A percentile compares a stretch with the other conserved stretches of the same genome.
Conservation (phyloP, 2,888 invertebrate species). For the Orchesellides sinensis region DNA sequence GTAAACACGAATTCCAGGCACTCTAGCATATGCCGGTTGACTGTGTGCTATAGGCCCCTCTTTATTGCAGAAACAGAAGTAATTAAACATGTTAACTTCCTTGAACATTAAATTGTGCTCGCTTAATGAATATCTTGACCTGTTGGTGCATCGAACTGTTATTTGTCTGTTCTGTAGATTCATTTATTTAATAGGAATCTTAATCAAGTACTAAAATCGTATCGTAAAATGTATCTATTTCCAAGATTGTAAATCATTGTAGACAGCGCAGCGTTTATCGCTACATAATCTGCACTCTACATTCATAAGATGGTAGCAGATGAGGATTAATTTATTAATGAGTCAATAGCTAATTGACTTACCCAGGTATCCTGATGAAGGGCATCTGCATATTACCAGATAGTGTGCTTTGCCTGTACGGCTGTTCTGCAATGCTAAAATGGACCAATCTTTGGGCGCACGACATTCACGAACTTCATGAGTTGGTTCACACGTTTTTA, state of each 20-base stretch:
- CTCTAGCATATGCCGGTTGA: slow-evolving; percentile 94
- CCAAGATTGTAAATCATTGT: too few relatives aligned
- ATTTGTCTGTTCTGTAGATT: too few relatives aligned
- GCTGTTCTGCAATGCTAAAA: slow-evolving; percentile 92
- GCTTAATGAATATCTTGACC: too few relatives aligned
- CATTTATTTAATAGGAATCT: too few relatives aligned
- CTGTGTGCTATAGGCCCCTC: slow-evolving; percentile 97
- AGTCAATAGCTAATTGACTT: too few relatives aligned
- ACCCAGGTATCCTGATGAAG: slow-evolving; percentile 88
- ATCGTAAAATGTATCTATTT: too few relatives aligned
- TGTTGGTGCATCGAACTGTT: too few relatives aligned
- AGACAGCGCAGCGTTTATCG: too few relatives aligned
- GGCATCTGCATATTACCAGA: slow-evolving; percentile 93
- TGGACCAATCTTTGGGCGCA: slow-evolving; percentile 93
- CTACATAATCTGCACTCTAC: too few relatives aligned
- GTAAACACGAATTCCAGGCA: slow-evolving; percentile 94
- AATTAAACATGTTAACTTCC: background rate
- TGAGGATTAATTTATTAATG: too few relatives aligned
- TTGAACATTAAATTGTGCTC: background rate
- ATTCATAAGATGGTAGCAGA: too few relatives aligned
- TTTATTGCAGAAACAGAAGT: slow-evolving; percentile 77
- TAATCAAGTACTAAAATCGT: too few relatives aligned
- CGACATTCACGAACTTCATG: slow-evolving; percentile 93
- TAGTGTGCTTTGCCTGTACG: slow-evolving; percentile 96
- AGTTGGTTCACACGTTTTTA: slow-evolving; percentile 96